These are phyloP conservation scores for Cladopsammia gracilis DNA, from an alignment of 64 coral and sea anemone genomes.

Conservation along the genomic window DNA sequence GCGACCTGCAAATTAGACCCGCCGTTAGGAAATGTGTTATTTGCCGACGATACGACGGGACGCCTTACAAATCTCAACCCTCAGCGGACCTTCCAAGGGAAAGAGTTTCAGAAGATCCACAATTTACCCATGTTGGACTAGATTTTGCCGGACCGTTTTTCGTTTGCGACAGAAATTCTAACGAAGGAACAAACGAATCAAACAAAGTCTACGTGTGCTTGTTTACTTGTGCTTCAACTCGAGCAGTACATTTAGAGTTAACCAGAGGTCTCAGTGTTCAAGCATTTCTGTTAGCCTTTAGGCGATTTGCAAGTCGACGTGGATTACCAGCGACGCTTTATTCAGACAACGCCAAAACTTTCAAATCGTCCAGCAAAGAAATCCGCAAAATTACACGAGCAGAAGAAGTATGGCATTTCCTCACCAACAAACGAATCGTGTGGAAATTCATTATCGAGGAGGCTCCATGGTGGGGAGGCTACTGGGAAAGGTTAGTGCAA, in stretches of 20 bases:
- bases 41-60: background rate
- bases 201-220: constrained; percentile 7
- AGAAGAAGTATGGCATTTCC: constrained; percentile 28
- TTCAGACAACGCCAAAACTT: constrained; percentile 44
- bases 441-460: constrained; percentile 1
- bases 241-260: constrained; percentile 1
- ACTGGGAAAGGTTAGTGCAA: background rate
- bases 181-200: background rate
- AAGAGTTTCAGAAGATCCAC: background rate
- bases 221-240: constrained; percentile 7
- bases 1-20: no score
- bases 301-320: background rate
- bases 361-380: background rate
- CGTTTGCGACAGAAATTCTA: no score
- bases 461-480: background rate
- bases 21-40: background rate
- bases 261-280: background rate
- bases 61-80: background rate
- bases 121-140: background rate
- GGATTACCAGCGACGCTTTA: background rate
- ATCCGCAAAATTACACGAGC: background rate
- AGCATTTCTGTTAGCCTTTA: background rate
- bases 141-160: background rate
- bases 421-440: background rate
- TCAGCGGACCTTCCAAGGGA: background rate